A percentile compares a stretch with the other conserved stretches of the same genome.
Evolutionary conservation across 2,113 vertebrate genomes (phyloP).

Genomic region (Camelus bactrianus): DNA sequence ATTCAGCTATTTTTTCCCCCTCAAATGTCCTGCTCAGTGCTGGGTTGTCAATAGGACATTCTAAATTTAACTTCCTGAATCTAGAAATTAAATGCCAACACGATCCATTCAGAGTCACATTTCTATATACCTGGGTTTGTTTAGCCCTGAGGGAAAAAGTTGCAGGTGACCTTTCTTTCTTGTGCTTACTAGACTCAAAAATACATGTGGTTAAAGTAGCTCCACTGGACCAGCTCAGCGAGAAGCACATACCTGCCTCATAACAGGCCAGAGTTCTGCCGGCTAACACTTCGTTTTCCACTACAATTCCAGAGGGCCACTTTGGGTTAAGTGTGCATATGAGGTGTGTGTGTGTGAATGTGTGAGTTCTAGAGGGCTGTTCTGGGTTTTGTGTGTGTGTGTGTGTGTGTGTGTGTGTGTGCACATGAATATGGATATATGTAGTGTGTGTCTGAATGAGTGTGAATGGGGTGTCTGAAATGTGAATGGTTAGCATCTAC

Average conservation of each 20-base stretch:
- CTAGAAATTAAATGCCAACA: slow-evolving; percentile 74
- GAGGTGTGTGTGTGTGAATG: background rate
- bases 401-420: background rate
- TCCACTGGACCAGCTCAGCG: background rate
- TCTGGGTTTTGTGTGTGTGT: background rate
- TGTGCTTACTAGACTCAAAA: slow-evolving; percentile 35
- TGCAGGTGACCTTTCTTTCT: slow-evolving; percentile 46
- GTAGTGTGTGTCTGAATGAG: background rate
- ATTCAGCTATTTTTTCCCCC: background rate
- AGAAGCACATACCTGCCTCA: background rate
- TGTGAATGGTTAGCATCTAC: background rate
- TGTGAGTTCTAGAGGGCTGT: background rate
- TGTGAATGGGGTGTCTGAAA: background rate
- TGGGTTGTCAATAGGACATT: slow-evolving; percentile 60
- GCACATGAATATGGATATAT: background rate
- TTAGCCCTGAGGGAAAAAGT: slow-evolving; percentile 49
- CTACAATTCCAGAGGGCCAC: background rate
- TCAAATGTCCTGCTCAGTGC: slow-evolving; percentile 24
- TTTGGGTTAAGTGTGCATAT: background rate
- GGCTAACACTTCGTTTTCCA: background rate
- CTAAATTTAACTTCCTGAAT: slow-evolving; percentile 67
- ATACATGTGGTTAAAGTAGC: slow-evolving; percentile 21
- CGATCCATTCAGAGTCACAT: slow-evolving; percentile 48
- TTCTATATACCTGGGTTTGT: slow-evolving; percentile 59
- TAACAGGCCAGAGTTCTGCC: background rate